A percentile compares a stretch with the other conserved stretches of the same genome.
Conservation (phyloP, 2,797 vertebrate species). For the Gymnoscopelus microlampas region DNA sequence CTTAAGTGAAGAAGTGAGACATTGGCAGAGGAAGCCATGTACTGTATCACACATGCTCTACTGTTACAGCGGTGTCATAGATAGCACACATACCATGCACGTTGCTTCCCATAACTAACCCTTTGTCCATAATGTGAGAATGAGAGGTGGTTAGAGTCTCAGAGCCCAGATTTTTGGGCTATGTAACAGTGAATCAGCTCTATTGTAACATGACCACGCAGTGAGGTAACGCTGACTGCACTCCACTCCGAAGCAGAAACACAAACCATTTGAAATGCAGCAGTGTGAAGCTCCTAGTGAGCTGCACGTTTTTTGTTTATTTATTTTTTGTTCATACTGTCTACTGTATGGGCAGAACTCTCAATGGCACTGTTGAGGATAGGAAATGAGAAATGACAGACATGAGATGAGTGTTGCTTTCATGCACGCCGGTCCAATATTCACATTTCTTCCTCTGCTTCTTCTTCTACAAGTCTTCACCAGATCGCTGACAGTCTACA, state of each 20-base stretch:
- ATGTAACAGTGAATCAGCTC: conserved; percentile 60
- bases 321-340: too few relatives aligned
- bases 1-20: not conserved
- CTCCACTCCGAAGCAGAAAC: conserved; percentile 13
- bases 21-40: not conserved
- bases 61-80: conserved; percentile 20
- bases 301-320: too few relatives aligned
- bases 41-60: conserved; percentile 1
- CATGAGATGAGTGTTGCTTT: not conserved
- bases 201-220: conserved; percentile 34
- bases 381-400: not conserved
- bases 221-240: conserved; percentile 36
- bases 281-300: too few relatives aligned
- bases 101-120: not conserved
- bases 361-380: too few relatives aligned
- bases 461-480: not conserved
- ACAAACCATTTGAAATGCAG: too few relatives aligned
- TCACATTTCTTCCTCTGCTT: conserved; percentile 24
- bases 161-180: not conserved
- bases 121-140: conserved; percentile 1
- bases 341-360: too few relatives aligned
- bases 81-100: conserved; percentile 3
- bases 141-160: conserved; percentile 12
- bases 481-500: conserved; percentile 12
- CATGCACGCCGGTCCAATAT: not conserved